A percentile compares a stretch with the other conserved stretches of the same genome.
Conservation (phyloP, 2,888 invertebrate genomes). For the Himalopsyche japonica region DNA sequence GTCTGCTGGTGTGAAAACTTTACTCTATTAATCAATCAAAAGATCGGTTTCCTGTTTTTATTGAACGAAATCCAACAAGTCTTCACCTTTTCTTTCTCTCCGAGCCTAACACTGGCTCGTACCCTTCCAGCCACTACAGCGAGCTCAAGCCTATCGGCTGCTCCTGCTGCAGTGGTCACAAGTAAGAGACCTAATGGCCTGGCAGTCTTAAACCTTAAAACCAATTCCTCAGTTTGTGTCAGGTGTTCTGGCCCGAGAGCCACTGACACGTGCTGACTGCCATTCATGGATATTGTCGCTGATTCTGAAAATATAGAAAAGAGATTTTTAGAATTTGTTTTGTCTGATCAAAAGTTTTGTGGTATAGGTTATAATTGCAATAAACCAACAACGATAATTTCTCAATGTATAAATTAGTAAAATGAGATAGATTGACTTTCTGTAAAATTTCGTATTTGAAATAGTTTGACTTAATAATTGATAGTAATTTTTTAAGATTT, state of each 20-base stretch:
- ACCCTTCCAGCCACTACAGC: slow-evolving; percentile 84
- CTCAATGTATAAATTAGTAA: no score
- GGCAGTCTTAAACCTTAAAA: slow-evolving; percentile 82
- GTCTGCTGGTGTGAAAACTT: no score
- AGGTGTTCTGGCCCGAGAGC: slow-evolving; percentile 73
- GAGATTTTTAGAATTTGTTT: not conserved
- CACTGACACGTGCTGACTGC: slow-evolving; percentile 83
- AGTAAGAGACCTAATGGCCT: slow-evolving; percentile 77
- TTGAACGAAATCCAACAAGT: no score
- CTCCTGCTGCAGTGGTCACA: slow-evolving; percentile 77
- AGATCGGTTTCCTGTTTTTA: no score
- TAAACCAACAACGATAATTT: no score
- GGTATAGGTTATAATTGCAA: no score
- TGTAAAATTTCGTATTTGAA: no score
- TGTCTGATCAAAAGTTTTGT: not conserved
- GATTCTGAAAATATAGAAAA: slow-evolving; percentile 68
- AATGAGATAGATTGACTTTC: no score
- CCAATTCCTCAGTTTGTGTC: slow-evolving; percentile 88
- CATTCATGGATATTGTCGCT: slow-evolving; percentile 84
- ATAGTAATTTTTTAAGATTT: no score
- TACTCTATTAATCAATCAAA: no score
- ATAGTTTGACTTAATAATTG: no score
- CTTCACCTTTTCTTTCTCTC: slow-evolving; percentile 79
- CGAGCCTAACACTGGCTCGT: slow-evolving; percentile 78
- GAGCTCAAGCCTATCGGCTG: slow-evolving; percentile 82